phyloP scores from a whole-genome alignment of 2,888 invertebrate genomes.

The Agonopterix alstromeriana region DNA sequence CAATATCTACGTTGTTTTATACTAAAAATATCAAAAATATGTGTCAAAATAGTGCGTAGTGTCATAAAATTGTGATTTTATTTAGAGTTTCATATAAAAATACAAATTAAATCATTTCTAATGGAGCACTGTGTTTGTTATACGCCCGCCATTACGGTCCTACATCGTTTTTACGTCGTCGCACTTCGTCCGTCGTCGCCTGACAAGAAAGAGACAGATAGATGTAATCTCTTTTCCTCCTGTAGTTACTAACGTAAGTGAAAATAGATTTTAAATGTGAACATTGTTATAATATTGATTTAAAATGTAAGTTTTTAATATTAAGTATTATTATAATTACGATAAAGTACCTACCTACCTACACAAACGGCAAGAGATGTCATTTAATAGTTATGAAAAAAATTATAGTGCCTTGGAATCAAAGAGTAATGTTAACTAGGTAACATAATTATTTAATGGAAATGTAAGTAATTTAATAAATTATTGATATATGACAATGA shows the following conservation, averaged over 20 bases:
- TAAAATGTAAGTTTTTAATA: too few relatives aligned
- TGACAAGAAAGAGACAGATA: conserved; percentile 41
- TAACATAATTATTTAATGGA: too few relatives aligned
- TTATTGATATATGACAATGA: too few relatives aligned
- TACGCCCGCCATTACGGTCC: conserved; percentile 53
- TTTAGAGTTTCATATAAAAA: conserved; percentile 21
- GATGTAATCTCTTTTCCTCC: conserved; percentile 15
- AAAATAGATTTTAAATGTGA: too few relatives aligned
- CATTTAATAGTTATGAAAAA: too few relatives aligned
- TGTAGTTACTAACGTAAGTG: not conserved
- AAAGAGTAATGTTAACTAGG: too few relatives aligned
- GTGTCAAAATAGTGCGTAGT: conserved; percentile 21
- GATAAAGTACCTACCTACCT: too few relatives aligned
- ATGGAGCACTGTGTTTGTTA: conserved; percentile 39
- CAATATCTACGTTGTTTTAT: conserved; percentile 14
- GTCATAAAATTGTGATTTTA: conserved; percentile 16
- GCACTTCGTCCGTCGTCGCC: conserved; percentile 22
- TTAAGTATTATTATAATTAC: too few relatives aligned
- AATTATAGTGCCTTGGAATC: too few relatives aligned
- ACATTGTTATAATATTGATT: too few relatives aligned
- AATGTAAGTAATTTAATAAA: too few relatives aligned
- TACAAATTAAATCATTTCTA: conserved; percentile 36
- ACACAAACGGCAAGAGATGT: too few relatives aligned
- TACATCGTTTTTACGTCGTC: conserved; percentile 21
- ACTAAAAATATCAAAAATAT: conserved; percentile 15